Evolutionary conservation across 2,113 vertebrate genomes (phyloP).

Genomic region (Laterallus jamaicensis): DNA sequence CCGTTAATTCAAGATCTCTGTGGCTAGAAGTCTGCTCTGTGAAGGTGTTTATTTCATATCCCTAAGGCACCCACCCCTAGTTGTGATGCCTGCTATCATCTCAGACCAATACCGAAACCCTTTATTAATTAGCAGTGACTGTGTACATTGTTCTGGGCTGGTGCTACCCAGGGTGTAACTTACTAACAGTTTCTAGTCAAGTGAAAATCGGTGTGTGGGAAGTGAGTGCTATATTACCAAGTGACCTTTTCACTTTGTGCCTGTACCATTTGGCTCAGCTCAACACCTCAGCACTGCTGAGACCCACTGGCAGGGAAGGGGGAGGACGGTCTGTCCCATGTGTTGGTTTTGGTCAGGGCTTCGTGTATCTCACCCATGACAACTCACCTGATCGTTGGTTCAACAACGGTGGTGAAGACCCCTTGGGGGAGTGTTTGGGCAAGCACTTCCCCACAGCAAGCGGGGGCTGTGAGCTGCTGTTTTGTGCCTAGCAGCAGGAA

Average conservation of each 20-base stretch:
- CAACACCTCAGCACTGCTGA: neutral
- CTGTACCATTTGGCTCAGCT: neutral
- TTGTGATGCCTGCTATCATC: neutral
- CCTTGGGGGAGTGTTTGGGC: neutral
- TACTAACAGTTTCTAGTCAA: conserved; percentile 21
- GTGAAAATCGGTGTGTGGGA: neutral
- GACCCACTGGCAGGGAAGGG: neutral
- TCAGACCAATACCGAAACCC: conserved; percentile 13
- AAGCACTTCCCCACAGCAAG: neutral
- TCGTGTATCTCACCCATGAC: neutral
- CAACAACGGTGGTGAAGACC: neutral
- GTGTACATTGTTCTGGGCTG: neutral
- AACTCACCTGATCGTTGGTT: neutral
- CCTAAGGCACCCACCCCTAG: neutral
- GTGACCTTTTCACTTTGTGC: conserved; percentile 1
- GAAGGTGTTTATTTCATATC: neutral
- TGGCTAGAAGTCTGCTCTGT: neutral
- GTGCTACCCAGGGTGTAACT: neutral
- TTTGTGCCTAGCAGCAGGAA: neutral
- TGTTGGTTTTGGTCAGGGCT: neutral
- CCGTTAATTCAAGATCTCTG: neutral
- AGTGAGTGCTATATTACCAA: neutral
- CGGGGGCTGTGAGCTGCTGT: neutral
- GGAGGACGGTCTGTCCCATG: neutral
- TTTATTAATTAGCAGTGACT: neutral